Evolutionary conservation across 2,113 vertebrate genomes (phyloP), one percentile per base, ranked within the genome.

Genomic region (Oryzias celebensis): DNA sequence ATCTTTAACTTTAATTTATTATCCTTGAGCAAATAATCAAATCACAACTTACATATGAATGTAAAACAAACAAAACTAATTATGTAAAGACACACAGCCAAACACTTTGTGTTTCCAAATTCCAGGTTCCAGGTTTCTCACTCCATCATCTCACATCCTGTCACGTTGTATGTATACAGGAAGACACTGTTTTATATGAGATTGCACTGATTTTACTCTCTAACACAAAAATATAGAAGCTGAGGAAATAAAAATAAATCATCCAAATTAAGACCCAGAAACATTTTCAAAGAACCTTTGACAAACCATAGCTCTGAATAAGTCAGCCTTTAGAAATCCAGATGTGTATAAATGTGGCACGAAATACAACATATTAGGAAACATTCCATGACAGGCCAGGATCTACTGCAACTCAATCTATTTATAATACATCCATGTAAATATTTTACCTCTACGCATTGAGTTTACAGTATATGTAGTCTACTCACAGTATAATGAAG

Each of bases 41-140:
- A 88, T 89, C 79, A 81, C 50, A 80, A 83, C 78, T 78, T 73
- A 80, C 80, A 85, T 69, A 69, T 80, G 88, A 79, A 90, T 84
- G 85, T 67, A 87, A 89, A 87, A 89, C 85, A 88, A 77, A 65
- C 49, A 46, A 50, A 59, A 82, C 71, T 72, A 69, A 36, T 74
- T 71, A 26, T 71, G 57, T 71, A 55, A 63, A 79, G 69, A 85
- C 52, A 85, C 73, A 70, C 83, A 63, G 60, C 62, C 65, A 75
- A 14, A 17, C 65, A 79, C 54, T 71, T 52, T 81, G 81, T 84
- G 80, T 75, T 83, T 85, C 75, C 47, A 24, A 42, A 63, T 58
- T 42, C 56, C 64, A 75, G 57, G 52, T 75, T 71, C 61, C 71
- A 51, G 62, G 51, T 46, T 48, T 43, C 41, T 16, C 7, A 14